Evolutionary conservation across 2,113 vertebrate genomes (phyloP), one percentile per base, ranked within the genome.

Genomic region (Neofelis nebulosa): DNA sequence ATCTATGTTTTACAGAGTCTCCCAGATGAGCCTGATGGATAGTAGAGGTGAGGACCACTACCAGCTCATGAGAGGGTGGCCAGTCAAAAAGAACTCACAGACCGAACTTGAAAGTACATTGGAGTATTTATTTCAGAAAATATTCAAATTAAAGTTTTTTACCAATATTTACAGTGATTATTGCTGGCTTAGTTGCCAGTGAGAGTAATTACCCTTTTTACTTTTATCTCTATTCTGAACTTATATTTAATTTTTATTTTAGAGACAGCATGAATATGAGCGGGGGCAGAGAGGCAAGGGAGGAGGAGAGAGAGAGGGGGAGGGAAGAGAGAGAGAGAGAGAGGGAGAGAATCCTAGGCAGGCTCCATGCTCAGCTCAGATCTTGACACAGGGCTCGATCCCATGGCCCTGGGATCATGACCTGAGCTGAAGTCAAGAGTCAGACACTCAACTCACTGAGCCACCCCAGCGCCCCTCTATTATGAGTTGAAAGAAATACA

Each of bases 131-230:
- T 84, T 95, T 96, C 9, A 89, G n/a, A 15, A 82, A 50, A 52
- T 82, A 76, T 95, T 85, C 81, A 91, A 69, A 84, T 38, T 50
- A 83, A 96, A 80, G 9, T 36, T 29, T 82, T 84, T 31, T 13
- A 66, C 25, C 23, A 73, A 1, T 81, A 33, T 90, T 78, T 45
- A 48, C 1, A 27, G n/a, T 19, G 15, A 45, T 65, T 91, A 33
- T 7, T 63, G 45, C 41, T 80, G 38, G 18, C 7, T 83, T 61
- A n/a, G 36, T 63, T 52, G 16, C 33, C 66, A 89, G 18, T 13
- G 31, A 69, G 5, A 41, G 9, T 66, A 55, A 0, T 4, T 52
- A 36, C 7, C 6, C 6, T 82, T 93, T 79, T 29, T 7, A 50
- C 15, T 31, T 29, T 65, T 66, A 25, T 50, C 18, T 82, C 29